Evolutionary conservation across 2,113 vertebrate species (phyloP), one percentile per base, ranked within the genome.

Genomic region (Eulacestoma nigropectus): DNA sequence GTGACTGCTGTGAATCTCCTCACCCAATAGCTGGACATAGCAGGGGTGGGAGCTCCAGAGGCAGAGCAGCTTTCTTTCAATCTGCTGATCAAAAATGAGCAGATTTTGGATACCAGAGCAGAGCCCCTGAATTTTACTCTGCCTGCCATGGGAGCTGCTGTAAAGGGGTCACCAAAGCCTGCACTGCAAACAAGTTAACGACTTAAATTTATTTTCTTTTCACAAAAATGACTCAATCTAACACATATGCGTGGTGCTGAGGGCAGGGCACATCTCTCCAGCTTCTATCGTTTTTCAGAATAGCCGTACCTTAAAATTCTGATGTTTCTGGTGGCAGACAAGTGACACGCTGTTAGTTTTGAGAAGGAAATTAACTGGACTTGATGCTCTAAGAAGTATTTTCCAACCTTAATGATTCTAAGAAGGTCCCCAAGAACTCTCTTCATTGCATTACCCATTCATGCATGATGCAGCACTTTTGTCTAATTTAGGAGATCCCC

Each of bases 41-140:
- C 3, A 18, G 11, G 30, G n/a, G 6, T 35, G 33, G 65, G 39
- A 78, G 75, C 30, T 8, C 9, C 0, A 0, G 3, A n/a, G 39
- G 49, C 37, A 87, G 50, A 81, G 63, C 35, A 47, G 68, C 30
- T 80, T 32, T 32, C 21, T n/a, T 70, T 53, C 39, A 23, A 53
- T 87, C 73, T 69, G 22, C 12, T 78, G 33, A 69, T 69, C 55
- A 87, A 78, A 78, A 87, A 62, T 4, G 11, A 60, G 49, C 9
- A 18, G 13, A n/a, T 41, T 86, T 69, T 26, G 16, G 21, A 18
- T 6, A 55, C 8, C 11, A 19, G n/a, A 67, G 33, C 33, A 2
- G 13, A 49, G 53, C 2, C 16, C 13, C 35, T 42, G 46, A 30
- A 33, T 56, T 62, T 60, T 23, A 46, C 27, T 42, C 42, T 68